These are phyloP conservation scores for Phycodurus eques DNA, from an alignment of 2,113 vertebrate genomes.

Conservation along the genomic window DNA sequence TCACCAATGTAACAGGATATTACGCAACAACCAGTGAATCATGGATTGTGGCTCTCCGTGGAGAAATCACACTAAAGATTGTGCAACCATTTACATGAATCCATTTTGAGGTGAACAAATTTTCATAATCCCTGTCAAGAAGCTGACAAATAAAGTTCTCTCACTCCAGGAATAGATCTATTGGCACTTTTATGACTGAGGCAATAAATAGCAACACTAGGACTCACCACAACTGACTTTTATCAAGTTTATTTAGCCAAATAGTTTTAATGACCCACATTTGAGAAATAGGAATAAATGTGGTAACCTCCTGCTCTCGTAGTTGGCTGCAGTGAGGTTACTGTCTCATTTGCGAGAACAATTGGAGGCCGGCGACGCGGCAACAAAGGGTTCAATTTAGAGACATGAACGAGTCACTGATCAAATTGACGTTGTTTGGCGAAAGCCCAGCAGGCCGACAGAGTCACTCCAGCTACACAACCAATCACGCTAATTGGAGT, in stretches of 20 bases:
- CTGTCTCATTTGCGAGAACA: slow-evolving; percentile 23
- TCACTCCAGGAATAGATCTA: slow-evolving; percentile 38
- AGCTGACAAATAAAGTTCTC: background rate
- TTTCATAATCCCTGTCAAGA: slow-evolving; percentile 33
- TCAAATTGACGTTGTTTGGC: slow-evolving; percentile 46
- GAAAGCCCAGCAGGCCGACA: slow-evolving; percentile 44
- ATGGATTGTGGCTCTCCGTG: slow-evolving; percentile 23
- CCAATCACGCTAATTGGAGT: slow-evolving; percentile 58
- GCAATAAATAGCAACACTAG: slow-evolving; percentile 32
- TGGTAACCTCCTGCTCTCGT: slow-evolving; percentile 13
- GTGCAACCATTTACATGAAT: slow-evolving; percentile 25
- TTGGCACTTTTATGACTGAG: slow-evolving; percentile 24
- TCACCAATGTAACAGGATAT: slow-evolving; percentile 36
- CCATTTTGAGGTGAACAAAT: slow-evolving; percentile 22
- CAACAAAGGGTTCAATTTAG: slow-evolving; percentile 57
- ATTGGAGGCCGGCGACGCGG: slow-evolving; percentile 23
- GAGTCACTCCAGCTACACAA: slow-evolving; percentile 35
- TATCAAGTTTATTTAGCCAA: slow-evolving; percentile 5
- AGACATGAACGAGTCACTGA: slow-evolving; percentile 47
- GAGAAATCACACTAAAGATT: slow-evolving; percentile 42
- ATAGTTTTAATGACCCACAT: slow-evolving; percentile 11
- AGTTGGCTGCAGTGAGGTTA: slow-evolving; percentile 11
- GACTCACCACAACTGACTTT: background rate
- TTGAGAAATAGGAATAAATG: slow-evolving; percentile 13
- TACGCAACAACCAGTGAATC: slow-evolving; percentile 41